Percentiles rank a stretch among this genome's conserved stretches.
These are phyloP conservation scores for Helicoverpa zea DNA, from an alignment of 1,140 invertebrate species.

Conservation along the genomic window DNA sequence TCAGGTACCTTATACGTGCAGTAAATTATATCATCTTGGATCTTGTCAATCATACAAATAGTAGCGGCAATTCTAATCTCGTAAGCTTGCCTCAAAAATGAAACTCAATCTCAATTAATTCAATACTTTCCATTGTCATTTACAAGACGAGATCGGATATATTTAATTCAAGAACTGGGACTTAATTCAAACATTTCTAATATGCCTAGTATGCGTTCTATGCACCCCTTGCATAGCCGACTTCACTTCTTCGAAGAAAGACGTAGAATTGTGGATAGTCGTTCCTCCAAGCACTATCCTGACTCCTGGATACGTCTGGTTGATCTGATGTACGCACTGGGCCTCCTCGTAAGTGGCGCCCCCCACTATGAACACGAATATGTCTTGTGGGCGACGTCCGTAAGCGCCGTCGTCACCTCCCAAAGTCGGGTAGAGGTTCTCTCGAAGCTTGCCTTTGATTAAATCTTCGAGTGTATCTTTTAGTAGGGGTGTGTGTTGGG, in stretches of 20 bases:
- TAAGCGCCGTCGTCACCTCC: slow-evolving; percentile 87
- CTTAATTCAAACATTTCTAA: slow-evolving; percentile 63
- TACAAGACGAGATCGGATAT: background rate
- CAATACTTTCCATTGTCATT: background rate
- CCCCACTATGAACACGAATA: slow-evolving; percentile 98
- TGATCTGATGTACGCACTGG: slow-evolving; percentile 94
- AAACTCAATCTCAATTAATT: no score
- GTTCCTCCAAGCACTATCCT: slow-evolving; percentile 96
- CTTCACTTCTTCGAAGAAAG: slow-evolving; percentile 92
- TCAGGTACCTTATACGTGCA: slow-evolving; percentile 1
- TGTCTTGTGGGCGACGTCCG: slow-evolving; percentile 91
- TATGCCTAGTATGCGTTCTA: slow-evolving; percentile 85
- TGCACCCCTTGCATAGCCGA: slow-evolving; percentile 86
- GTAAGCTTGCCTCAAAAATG: no score
- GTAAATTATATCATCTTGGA: background rate
- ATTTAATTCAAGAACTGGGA: background rate
- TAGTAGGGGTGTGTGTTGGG: slow-evolving; percentile 96
- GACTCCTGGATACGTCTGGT: slow-evolving; percentile 92
- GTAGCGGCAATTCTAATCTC: no score
- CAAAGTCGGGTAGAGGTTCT: slow-evolving; percentile 94
- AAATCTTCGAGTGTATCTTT: slow-evolving; percentile 96
- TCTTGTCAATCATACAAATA: no score
- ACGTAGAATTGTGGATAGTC: slow-evolving; percentile 95
- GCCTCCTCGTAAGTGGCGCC: slow-evolving; percentile 99
- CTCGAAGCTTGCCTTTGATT: slow-evolving; percentile 94